Conservation (phyloP, 1,140 invertebrate species). For the Drosophila busckii region DNA sequence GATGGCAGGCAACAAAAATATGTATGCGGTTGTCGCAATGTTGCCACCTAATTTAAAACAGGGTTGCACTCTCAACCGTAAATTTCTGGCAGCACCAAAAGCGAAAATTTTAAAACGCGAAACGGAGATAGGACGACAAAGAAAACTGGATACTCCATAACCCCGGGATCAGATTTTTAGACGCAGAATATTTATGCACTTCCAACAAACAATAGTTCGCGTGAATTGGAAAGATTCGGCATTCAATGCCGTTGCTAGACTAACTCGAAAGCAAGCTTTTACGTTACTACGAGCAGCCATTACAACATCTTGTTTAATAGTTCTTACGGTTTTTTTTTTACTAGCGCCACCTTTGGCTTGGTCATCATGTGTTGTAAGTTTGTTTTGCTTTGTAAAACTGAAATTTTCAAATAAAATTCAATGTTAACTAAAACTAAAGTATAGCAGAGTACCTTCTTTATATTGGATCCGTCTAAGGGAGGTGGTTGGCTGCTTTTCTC, state of each 20-base stretch:
- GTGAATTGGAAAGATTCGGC: slow-evolving; percentile 65
- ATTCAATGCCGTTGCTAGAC: slow-evolving; percentile 58
- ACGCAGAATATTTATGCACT: neutral
- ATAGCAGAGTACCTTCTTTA: slow-evolving; percentile 5
- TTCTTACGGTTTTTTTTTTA: too few relatives aligned
- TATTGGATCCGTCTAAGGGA: too few relatives aligned
- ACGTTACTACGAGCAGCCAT: slow-evolving; percentile 37
- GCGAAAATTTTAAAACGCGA: neutral
- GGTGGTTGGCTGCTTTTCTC: too few relatives aligned
- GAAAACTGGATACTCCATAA: too few relatives aligned
- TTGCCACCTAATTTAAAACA: slow-evolving; percentile 26
- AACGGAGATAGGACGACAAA: too few relatives aligned
- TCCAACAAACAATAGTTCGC: too few relatives aligned
- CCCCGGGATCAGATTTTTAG: too few relatives aligned
- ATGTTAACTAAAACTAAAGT: neutral
- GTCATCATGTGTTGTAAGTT: too few relatives aligned
- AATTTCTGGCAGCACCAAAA: slow-evolving; percentile 23
- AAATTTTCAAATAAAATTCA: slow-evolving; percentile 8
- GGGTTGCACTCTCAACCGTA: neutral
- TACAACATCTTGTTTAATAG: slow-evolving; percentile 52
- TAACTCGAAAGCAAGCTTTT: slow-evolving; percentile 45
- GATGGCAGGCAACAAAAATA: slow-evolving; percentile 20
- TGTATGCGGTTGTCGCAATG: slow-evolving; percentile 2
- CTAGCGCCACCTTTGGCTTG: too few relatives aligned
- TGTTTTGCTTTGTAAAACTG: slow-evolving; percentile 4